Base-by-base conservation (phyloP, 2,888 invertebrate species). In the Himalopsyche anomala region DNA sequence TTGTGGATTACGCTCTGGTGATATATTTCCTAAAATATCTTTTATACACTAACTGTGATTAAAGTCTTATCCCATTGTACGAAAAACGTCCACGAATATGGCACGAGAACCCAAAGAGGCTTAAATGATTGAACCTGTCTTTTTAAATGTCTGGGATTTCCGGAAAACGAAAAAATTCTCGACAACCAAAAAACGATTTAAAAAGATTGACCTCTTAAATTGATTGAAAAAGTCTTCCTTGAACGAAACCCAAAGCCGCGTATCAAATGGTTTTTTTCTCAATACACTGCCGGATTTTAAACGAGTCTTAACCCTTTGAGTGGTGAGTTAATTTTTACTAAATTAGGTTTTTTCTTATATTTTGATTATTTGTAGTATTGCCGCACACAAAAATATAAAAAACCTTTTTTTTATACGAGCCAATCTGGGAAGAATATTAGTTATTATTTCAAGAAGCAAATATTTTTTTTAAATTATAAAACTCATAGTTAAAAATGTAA, bases 51-150 rank as follows among this genome's bases (percentile, higher is more conserved):
- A 62, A 19, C 62, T 19, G 8, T 62, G 62, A 62, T 62, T 62
- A 62, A 62, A 62, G 62, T 62, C 62, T 62, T 9, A 62, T 62
- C 62, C 62, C 8, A 62, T 28, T 62, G 62, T 62, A 62, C 19
- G 28, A 28, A 19, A 62, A 62, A 62, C 19, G 62, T 62, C 62
- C 62, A 19, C 62, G 19, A 62, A 62, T 62, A 62, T 62, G 28
- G 28, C 19, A 19, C 28, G 15, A 62, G 6, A 62, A 19, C 62
- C 62, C 9, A 62, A 19, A 62, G 62, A 62, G 62, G 62, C 19
- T 62, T 62, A 62, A 62, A 62, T 62, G 62, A 62, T 62, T 62
- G 62, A 62, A 62, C 62, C 62, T 62, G 62, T 62, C 62, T 62
- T 62, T 62, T 62, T 62, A 62, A 62, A 62, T 62, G 62, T 62